These are phyloP conservation scores for Hydroisotoma schaefferi DNA, from an alignment of 2,888 invertebrate species.

Conservation along the genomic window DNA sequence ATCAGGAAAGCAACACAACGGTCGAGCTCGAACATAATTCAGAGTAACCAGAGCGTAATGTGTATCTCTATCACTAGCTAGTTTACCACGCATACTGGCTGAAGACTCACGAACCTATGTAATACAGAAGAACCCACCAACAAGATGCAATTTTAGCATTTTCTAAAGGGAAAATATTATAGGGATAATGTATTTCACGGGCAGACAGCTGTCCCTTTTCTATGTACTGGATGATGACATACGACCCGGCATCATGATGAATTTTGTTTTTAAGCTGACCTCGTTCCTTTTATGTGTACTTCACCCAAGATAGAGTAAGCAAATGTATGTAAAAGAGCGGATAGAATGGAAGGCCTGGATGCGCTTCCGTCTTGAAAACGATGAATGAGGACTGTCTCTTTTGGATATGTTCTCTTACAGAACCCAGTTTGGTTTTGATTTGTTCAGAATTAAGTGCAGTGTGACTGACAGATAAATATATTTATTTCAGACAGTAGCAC, in stretches of 20 bases:
- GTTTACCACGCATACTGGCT: not conserved
- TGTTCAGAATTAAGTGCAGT: too few species aligned
- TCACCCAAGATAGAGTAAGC: too few species aligned
- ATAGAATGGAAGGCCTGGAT: too few species aligned
- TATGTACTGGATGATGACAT: conserved; percentile 4
- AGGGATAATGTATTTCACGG: not conserved
- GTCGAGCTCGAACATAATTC: not conserved
- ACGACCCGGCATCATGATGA: conserved; percentile 7
- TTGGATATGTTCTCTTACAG: too few species aligned
- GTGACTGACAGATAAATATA: too few species aligned
- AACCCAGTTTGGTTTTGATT: too few species aligned
- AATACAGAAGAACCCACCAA: not conserved
- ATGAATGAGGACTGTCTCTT: too few species aligned
- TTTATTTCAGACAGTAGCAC: too few species aligned
- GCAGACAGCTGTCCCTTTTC: conserved; percentile 11
- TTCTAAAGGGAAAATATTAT: conserved; percentile 5
- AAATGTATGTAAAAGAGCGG: too few species aligned
- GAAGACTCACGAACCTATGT: not conserved
- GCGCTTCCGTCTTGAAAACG: too few species aligned
- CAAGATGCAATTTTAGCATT: conserved; percentile 6
- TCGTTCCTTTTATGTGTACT: not conserved
- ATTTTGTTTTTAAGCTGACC: conserved; percentile 4
- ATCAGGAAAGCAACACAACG: too few species aligned
- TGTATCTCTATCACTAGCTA: too few species aligned
- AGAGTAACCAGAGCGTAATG: conserved; percentile 1